Evolutionary conservation across 2,797 vertebrate species (phyloP).

Genomic region (Carapus acus): DNA sequence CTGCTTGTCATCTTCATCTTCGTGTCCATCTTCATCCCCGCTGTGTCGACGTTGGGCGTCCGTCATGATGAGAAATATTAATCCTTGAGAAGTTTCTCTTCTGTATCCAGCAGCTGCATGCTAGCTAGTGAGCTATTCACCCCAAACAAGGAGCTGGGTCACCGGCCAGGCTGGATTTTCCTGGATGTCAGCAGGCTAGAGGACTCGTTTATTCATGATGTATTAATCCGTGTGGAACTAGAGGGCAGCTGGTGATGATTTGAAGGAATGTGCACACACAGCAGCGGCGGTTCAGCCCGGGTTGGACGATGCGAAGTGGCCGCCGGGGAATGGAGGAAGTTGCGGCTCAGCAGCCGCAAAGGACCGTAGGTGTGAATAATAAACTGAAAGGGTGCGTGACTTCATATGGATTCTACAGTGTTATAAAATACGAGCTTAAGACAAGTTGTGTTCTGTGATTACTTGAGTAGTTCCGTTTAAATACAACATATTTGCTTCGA

Average conservation of each 20-base stretch:
- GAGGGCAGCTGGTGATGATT: not conserved
- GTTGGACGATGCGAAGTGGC: not conserved
- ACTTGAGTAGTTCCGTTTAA: too few relatives aligned
- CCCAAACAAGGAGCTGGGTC: not conserved
- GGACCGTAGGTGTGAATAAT: too few relatives aligned
- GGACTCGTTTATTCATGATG: not conserved
- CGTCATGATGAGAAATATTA: constrained; percentile 54
- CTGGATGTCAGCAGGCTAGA: not conserved
- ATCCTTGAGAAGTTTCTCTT: not conserved
- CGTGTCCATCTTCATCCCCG: constrained; percentile 17
- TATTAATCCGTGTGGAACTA: not conserved
- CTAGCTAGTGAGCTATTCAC: constrained; percentile 38
- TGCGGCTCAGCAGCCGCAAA: too few relatives aligned
- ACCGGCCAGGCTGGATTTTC: not conserved
- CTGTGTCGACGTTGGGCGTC: constrained; percentile 55
- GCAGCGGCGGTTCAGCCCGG: not conserved
- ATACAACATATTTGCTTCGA: too few relatives aligned
- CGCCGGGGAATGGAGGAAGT: constrained; percentile 37
- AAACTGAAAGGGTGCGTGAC: too few relatives aligned
- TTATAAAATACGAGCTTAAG: too few relatives aligned
- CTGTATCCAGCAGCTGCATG: constrained; percentile 46
- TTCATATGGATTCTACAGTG: too few relatives aligned
- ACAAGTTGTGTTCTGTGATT: too few relatives aligned
- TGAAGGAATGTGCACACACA: not conserved
- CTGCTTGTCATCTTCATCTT: constrained; percentile 13